Percentiles rank a stretch among this genome's conserved stretches.
These are phyloP conservation scores for Phataginus tetradactyla DNA, from an alignment of 2,797 vertebrate genomes.

Conservation along the genomic window DNA sequence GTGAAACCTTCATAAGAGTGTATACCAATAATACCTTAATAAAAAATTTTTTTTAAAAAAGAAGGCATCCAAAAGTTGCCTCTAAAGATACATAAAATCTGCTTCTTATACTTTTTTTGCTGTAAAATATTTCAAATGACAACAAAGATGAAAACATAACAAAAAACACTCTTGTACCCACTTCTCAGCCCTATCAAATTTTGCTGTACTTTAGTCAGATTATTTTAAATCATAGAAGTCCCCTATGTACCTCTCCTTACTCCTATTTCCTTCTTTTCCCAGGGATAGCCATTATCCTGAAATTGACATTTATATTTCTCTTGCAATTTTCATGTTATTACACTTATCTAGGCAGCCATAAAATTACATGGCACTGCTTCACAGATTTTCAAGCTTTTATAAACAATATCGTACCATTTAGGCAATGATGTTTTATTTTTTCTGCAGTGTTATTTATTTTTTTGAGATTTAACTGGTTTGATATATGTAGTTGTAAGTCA, in stretches of 20 bases:
- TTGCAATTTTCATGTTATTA: background rate
- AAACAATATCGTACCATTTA: background rate
- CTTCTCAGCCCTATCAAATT: background rate
- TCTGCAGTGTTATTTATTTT: background rate
- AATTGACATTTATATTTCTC: background rate
- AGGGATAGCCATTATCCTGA: background rate
- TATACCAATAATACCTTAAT: too few relatives aligned
- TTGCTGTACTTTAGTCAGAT: background rate
- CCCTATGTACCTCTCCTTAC: background rate
- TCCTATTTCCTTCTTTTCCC: background rate
- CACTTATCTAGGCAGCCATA: background rate
- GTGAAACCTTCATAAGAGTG: too few relatives aligned
- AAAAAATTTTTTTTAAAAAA: too few relatives aligned
- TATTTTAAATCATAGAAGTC: background rate
- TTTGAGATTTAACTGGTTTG: background rate
- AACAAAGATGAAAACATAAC: background rate
- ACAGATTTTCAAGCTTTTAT: background rate
- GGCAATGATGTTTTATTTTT: background rate
- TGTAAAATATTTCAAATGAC: background rate
- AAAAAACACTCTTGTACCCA: background rate
- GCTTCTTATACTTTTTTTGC: background rate
- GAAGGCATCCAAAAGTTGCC: background rate
- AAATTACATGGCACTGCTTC: background rate
- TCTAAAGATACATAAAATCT: background rate
- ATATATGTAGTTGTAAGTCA: background rate